phyloP scores from a whole-genome alignment of 2,797 vertebrate species.

The Mormyrops boulengeri region DNA sequence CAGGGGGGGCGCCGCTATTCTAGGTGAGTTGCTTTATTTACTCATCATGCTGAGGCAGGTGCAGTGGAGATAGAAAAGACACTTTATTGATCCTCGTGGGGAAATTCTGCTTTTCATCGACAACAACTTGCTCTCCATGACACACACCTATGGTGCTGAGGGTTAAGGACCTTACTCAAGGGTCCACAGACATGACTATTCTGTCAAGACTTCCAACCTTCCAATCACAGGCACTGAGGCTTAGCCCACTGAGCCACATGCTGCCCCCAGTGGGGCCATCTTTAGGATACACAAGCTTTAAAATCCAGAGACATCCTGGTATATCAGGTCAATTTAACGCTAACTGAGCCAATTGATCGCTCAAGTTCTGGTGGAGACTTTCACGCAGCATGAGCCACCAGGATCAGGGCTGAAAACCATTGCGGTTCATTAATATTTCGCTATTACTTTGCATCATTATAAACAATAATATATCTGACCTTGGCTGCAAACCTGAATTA shows the following conservation, averaged over 20 bases:
- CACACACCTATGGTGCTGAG: not conserved
- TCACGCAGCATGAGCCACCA: not conserved
- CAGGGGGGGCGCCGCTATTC: constrained; percentile 71
- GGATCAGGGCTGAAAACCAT: not conserved
- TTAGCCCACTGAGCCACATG: not conserved
- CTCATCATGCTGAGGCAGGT: no score
- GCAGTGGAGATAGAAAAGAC: not conserved
- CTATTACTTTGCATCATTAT: not conserved
- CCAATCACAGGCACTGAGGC: not conserved
- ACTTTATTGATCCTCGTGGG: not conserved
- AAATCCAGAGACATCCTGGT: not conserved
- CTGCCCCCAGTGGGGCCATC: no score
- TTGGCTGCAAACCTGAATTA: not conserved
- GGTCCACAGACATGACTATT: not conserved
- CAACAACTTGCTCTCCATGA: not conserved
- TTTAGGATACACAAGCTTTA: not conserved
- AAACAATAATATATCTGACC: not conserved
- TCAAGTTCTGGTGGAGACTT: not conserved
- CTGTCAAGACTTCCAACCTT: not conserved
- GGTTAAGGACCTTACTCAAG: not conserved
- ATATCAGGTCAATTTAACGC: not conserved
- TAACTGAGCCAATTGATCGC: not conserved
- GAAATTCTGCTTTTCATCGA: not conserved
- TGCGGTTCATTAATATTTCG: not conserved
- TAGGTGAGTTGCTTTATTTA: constrained; percentile 58